These are phyloP conservation scores for Trididemnum clinides DNA, from an alignment of 23 tunicate species.

Conservation along the genomic window DNA sequence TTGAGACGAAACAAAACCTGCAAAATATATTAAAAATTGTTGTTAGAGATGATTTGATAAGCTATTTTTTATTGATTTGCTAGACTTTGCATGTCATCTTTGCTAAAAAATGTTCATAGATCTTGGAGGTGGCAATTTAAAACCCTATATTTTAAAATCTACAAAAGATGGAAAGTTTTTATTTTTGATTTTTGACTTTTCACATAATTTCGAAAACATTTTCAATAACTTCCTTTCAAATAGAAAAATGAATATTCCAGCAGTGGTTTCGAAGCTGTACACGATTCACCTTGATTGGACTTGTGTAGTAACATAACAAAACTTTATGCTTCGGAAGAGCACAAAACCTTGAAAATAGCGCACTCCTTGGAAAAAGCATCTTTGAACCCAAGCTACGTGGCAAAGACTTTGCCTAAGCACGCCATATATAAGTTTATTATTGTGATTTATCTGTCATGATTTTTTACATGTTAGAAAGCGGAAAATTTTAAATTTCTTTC, in stretches of 20 bases:
- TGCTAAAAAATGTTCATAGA: background rate
- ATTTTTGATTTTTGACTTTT: background rate
- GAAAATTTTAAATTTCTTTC: too few relatives aligned
- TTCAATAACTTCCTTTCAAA: background rate
- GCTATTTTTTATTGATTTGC: too few relatives aligned
- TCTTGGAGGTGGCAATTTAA: background rate
- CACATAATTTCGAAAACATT: conserved; percentile 24
- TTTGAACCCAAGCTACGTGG: too few relatives aligned
- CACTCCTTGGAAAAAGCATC: too few relatives aligned
- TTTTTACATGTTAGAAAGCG: too few relatives aligned
- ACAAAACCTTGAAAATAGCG: conserved; percentile 9
- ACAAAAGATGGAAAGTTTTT: background rate
- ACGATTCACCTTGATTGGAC: background rate
- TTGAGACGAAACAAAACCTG: too few relatives aligned
- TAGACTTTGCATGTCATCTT: too few relatives aligned
- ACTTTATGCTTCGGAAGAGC: conserved; percentile 10
- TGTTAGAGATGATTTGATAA: too few relatives aligned
- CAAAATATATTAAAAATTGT: too few relatives aligned
- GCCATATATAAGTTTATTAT: too few relatives aligned
- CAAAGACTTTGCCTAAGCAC: too few relatives aligned
- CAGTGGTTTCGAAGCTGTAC: background rate
- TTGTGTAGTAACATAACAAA: background rate
- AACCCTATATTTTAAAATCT: background rate
- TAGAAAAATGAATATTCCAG: background rate
- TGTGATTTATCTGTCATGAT: too few relatives aligned